Evolutionary conservation across 2,888 invertebrate genomes (phyloP), one percentile per base, ranked within the genome.

Genomic region (Pseudococcus viburni): DNA sequence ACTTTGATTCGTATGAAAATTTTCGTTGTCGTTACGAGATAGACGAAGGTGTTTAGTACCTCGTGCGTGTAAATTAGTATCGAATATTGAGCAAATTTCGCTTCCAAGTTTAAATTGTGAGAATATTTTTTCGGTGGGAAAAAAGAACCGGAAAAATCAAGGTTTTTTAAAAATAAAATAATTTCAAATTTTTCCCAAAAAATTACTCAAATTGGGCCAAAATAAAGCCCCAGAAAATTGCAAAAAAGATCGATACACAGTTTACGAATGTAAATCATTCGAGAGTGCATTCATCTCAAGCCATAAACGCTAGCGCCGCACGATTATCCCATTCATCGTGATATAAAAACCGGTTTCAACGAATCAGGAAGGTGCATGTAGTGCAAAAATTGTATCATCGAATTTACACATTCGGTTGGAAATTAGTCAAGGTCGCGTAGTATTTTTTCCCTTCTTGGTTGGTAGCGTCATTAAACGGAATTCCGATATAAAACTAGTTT

Each of bases 321-420:
- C 26, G 73, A 73, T 33, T 73, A 33, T 73, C 33, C 19, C 73
- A 73, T 73, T 73, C 73, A 73, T 33, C 33, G 73, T 73, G 73
- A 4, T 17, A 73, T 33, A 0, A 73, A 73, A 83, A 83, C 80
- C 80, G 80, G 80, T 83, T 83, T 46, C 46, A 19, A 2, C 46
- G 46, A 73, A 83, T 83, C 80, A 46, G 80, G 80, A 83, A 83
- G 80, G 33, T 12, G 46, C 46, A 83, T 46, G 80, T 46, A 17
- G 80, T 19, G 80, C 80, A 46, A 83, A 83, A 83, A 83, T 46
- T 83, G 46, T 83, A 83, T 83, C 80, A 83, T 83, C 80, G 80
- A 46, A 19, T 83, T 83, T 83, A 83, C 80, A 46, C 80, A 83
- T 83, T 83, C 19, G 46, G 46, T 46, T 46, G 46, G 80, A 83